Percentiles rank a stretch among this genome's conserved stretches.
Evolutionary conservation across 2,888 invertebrate genomes (phyloP).

Genomic region (Tipula confusa): DNA sequence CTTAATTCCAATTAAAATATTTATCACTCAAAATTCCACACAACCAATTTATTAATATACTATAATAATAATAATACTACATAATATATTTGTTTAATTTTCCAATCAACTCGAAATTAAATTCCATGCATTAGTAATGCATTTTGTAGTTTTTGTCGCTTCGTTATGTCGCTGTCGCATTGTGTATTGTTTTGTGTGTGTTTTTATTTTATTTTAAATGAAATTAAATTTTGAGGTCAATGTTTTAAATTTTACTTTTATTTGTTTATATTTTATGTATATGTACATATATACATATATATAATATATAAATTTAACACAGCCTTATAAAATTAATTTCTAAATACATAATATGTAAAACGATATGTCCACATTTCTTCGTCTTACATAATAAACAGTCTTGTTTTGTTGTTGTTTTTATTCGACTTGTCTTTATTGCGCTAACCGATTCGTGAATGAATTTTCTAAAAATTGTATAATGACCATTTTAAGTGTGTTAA

Average conservation of each 20-base stretch:
- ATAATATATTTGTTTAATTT: conserved; percentile 9
- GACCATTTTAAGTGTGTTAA: conserved; percentile 20
- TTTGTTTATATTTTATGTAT: background rate
- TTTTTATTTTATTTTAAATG: background rate
- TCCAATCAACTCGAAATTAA: conserved; percentile 8
- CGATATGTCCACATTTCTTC: conserved; percentile 3
- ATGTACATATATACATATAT: background rate
- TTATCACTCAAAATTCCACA: background rate
- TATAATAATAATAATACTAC: too few relatives aligned
- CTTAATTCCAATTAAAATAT: background rate
- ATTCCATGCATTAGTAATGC: background rate
- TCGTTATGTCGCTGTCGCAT: background rate
- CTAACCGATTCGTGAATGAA: conserved; percentile 12
- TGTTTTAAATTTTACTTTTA: conserved; percentile 12
- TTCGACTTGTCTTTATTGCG: background rate
- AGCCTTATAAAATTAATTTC: background rate
- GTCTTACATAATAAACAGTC: background rate
- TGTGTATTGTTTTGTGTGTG: background rate
- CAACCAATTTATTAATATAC: background rate
- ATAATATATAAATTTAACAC: background rate
- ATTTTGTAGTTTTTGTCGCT: background rate
- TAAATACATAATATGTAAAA: conserved; percentile 5
- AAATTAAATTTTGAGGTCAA: conserved; percentile 25
- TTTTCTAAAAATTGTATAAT: conserved; percentile 25
- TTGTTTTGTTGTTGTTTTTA: background rate